phyloP scores from a whole-genome alignment of 2,797 vertebrate genomes.

The Eidolon dupreanum region DNA sequence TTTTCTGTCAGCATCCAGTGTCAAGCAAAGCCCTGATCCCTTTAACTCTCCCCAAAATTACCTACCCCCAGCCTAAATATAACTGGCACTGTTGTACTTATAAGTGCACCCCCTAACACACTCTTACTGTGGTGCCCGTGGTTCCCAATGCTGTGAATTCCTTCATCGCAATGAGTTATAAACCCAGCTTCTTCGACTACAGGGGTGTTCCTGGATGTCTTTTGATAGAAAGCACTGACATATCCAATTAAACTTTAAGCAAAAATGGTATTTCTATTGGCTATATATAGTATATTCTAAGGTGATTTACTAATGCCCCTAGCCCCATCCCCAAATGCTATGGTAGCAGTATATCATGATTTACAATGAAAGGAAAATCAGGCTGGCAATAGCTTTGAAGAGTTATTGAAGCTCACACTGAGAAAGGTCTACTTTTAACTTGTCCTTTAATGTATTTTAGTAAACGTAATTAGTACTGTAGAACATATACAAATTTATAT shows the following conservation, averaged over 20 bases:
- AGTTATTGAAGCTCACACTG: neutral
- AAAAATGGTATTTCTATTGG: neutral
- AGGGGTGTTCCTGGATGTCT: neutral
- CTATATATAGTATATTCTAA: neutral
- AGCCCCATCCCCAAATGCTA: conserved; percentile 33
- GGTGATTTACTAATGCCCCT: neutral
- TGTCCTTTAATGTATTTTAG: conserved; percentile 40
- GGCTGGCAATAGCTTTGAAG: neutral
- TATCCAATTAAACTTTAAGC: neutral
- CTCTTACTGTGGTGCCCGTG: neutral
- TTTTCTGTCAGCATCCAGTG: neutral
- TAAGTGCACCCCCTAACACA: neutral
- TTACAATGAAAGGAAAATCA: conserved; percentile 51
- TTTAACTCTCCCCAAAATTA: neutral
- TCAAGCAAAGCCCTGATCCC: neutral
- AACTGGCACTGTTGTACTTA: neutral
- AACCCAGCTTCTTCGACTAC: neutral
- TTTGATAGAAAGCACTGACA: neutral
- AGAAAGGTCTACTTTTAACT: neutral
- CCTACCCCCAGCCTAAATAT: neutral
- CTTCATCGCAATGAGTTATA: neutral
- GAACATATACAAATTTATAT: conserved; percentile 64
- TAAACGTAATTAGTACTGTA: conserved; percentile 63
- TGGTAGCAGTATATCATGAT: conserved; percentile 50
- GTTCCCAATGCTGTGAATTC: neutral